Evolutionary conservation across 2,888 invertebrate genomes (phyloP).

Genomic region (Polylopha cassiicola): DNA sequence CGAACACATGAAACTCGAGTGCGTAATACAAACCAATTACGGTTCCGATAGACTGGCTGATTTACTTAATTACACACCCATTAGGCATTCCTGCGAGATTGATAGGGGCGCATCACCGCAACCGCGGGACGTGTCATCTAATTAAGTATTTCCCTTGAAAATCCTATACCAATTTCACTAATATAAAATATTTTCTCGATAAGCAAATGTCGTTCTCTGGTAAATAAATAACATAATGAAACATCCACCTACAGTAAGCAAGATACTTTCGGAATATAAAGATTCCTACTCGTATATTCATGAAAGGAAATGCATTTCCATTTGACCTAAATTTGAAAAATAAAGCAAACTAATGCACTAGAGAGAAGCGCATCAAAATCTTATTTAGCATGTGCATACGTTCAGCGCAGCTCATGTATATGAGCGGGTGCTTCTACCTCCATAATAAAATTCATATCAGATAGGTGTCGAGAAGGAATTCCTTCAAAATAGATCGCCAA

Average conservation of each 20-base stretch:
- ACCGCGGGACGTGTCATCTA: constrained; percentile 10
- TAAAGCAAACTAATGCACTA: constrained; percentile 1
- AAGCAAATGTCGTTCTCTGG: too few species aligned
- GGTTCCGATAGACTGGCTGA: constrained; percentile 14
- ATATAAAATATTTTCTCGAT: too few species aligned
- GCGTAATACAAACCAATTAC: constrained; percentile 10
- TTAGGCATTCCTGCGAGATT: constrained; percentile 11
- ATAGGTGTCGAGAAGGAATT: constrained; percentile 32
- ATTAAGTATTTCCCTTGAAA: too few species aligned
- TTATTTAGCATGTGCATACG: constrained; percentile 4
- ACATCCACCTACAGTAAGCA: too few species aligned
- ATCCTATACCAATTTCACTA: too few species aligned
- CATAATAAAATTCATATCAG: constrained; percentile 12
- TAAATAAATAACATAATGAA: too few species aligned
- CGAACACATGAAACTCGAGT: too few species aligned
- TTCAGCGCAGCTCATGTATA: background rate
- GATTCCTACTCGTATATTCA: too few species aligned
- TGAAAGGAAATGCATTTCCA: constrained; percentile 1
- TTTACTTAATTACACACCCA: constrained; percentile 21
- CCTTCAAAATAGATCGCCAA: constrained; percentile 26
- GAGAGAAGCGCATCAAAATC: background rate
- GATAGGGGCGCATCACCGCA: background rate
- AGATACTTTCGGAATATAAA: too few species aligned
- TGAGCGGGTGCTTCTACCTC: background rate
- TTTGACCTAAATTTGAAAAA: background rate